Percentiles rank a stretch among this genome's conserved stretches.
Conservation (phyloP, 2,797 vertebrate species). For the Malacoraja senta region DNA sequence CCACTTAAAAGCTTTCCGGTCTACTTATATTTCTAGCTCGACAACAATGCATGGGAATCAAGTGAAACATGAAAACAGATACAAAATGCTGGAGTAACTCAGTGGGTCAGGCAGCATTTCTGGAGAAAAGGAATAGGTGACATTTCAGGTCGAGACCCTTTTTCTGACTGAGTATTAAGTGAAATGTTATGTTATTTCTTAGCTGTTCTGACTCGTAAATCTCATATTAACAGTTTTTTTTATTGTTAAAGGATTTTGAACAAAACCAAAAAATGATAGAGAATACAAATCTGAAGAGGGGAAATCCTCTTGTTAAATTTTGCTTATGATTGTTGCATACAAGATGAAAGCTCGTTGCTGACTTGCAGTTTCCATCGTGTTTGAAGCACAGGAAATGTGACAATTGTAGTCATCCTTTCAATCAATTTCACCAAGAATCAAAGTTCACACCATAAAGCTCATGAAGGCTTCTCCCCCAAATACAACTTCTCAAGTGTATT, state of each 20-base stretch:
- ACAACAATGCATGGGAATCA: neutral
- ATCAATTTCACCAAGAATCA: neutral
- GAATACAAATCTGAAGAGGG: neutral
- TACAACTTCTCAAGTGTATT: neutral
- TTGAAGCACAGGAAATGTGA: neutral
- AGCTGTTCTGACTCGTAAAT: neutral
- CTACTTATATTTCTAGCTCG: neutral
- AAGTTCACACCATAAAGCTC: neutral
- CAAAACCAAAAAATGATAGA: neutral
- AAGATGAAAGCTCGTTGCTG: neutral
- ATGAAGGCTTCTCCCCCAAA: neutral
- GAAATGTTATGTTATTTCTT: neutral
- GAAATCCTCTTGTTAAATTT: neutral
- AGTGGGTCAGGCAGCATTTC: no score
- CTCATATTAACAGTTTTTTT: no score
- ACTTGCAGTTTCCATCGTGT: neutral
- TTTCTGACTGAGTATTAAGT: neutral
- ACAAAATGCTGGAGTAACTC: no score
- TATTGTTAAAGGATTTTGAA: neutral
- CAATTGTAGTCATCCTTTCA: neutral
- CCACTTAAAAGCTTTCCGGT: neutral
- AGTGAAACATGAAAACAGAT: neutral
- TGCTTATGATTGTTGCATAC: neutral
- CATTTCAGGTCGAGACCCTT: no score
- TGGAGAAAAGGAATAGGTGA: no score